A percentile compares a stretch with the other conserved stretches of the same genome.
phyloP scores from a whole-genome alignment of 2,113 vertebrate species.

The Gracilinanus agilis region DNA sequence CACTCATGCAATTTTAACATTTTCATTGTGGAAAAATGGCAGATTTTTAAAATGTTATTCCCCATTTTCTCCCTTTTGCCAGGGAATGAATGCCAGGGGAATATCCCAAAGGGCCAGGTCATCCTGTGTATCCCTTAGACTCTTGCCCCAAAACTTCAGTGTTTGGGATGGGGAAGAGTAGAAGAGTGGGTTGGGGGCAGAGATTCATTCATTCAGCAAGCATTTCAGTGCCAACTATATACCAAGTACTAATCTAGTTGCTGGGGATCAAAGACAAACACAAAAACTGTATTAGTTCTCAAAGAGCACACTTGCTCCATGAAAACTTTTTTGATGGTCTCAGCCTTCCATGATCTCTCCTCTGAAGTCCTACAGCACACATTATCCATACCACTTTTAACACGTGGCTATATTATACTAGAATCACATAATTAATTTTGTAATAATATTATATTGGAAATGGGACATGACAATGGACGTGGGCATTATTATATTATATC shows the following conservation, averaged over 20 bases:
- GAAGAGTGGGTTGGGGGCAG: not conserved
- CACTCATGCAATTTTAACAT: constrained; percentile 72
- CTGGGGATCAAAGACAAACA: not conserved
- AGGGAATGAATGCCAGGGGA: constrained; percentile 57
- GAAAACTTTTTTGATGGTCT: not conserved
- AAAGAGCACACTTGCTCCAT: not conserved
- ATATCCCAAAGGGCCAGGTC: constrained; percentile 11
- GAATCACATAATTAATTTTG: not conserved
- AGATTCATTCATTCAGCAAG: not conserved
- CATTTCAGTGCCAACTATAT: not conserved
- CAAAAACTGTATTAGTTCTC: not conserved
- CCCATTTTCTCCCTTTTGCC: constrained; percentile 71
- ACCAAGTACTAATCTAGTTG: not conserved
- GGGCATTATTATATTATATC: not conserved
- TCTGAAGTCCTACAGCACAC: not conserved
- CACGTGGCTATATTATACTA: not conserved
- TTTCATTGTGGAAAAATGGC: constrained; percentile 74
- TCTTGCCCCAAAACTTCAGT: not conserved
- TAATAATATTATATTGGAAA: too few relatives aligned
- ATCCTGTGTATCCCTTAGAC: not conserved
- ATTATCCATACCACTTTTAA: not conserved
- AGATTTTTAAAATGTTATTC: constrained; percentile 53
- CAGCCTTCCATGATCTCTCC: not conserved
- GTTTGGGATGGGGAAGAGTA: not conserved
- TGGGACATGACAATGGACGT: too few relatives aligned